These are phyloP conservation scores for Temnothorax nylanderi DNA, from an alignment of 1,140 invertebrate genomes.

Conservation along the genomic window DNA sequence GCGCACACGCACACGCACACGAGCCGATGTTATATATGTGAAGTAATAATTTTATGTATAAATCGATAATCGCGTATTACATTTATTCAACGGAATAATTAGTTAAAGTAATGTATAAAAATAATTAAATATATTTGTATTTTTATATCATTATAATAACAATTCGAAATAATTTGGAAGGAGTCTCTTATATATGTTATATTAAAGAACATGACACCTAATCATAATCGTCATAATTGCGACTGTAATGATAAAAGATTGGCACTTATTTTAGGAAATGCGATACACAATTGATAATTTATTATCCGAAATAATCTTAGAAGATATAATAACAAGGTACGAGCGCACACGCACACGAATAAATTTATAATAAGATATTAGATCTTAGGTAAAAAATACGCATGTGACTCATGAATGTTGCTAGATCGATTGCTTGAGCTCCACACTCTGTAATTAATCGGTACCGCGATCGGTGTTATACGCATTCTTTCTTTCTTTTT, in stretches of 20 bases:
- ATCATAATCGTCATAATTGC: not conserved
- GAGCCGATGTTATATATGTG: not conserved
- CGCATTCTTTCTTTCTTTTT: not conserved
- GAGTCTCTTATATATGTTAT: not conserved
- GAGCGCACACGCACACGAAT: not conserved
- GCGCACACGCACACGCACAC: no score
- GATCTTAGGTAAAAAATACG: not conserved
- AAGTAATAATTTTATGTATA: not conserved
- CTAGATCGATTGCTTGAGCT: not conserved
- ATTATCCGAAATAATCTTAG: not conserved
- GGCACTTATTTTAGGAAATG: not conserved
- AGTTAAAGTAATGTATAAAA: not conserved
- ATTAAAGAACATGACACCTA: not conserved
- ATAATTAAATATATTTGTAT: not conserved
- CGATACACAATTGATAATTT: not conserved
- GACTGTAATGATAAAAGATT: not conserved
- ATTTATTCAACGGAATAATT: not conserved
- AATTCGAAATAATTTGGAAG: not conserved
- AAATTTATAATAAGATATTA: not conserved
- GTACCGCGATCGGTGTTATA: not conserved
- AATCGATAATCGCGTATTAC: not conserved
- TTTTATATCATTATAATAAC: not conserved
- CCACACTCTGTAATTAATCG: conserved; percentile 6
- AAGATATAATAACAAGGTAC: conserved; percentile 8
- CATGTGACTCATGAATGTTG: not conserved